Percentiles rank a stretch among this genome's conserved stretches.
These are phyloP conservation scores for Bryconaethiops microstoma DNA, from an alignment of 2,797 vertebrate species.

Conservation along the genomic window DNA sequence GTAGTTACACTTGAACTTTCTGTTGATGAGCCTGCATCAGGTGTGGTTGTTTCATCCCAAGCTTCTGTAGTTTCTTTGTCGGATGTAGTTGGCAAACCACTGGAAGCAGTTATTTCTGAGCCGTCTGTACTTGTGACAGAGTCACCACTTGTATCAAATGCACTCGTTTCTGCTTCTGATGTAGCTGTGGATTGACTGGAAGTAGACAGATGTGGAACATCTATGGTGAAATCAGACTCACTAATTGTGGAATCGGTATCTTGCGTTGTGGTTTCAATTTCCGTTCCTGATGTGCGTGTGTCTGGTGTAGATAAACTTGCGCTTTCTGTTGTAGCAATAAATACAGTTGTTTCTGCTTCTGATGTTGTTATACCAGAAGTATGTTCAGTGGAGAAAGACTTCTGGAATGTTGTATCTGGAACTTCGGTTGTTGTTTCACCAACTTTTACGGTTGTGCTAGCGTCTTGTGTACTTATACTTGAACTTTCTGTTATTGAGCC, in stretches of 20 bases:
- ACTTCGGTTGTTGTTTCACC: neutral
- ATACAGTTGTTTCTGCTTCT: neutral
- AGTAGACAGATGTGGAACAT: too few species aligned
- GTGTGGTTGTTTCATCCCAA: neutral
- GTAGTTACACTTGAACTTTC: neutral
- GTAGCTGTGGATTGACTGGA: too few species aligned
- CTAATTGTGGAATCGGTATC: neutral
- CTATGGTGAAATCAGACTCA: neutral
- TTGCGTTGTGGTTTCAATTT: neutral
- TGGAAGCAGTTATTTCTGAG: neutral
- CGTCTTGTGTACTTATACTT: neutral
- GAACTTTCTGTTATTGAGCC: neutral
- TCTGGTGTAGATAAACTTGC: neutral
- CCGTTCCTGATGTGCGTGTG: neutral
- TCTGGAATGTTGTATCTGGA: neutral
- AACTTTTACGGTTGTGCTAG: neutral
- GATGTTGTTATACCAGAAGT: neutral
- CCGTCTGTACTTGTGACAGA: neutral
- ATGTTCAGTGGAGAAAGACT: neutral
- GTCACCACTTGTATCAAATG: too few species aligned
- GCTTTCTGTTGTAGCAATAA: neutral
- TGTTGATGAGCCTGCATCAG: neutral
- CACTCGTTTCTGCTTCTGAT: neutral
- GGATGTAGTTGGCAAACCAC: neutral
- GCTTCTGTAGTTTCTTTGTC: neutral